A percentile compares a stretch with the other conserved stretches of the same genome.
phyloP scores from a whole-genome alignment of 2,888 invertebrate species.

The Entomobrya proxima region DNA sequence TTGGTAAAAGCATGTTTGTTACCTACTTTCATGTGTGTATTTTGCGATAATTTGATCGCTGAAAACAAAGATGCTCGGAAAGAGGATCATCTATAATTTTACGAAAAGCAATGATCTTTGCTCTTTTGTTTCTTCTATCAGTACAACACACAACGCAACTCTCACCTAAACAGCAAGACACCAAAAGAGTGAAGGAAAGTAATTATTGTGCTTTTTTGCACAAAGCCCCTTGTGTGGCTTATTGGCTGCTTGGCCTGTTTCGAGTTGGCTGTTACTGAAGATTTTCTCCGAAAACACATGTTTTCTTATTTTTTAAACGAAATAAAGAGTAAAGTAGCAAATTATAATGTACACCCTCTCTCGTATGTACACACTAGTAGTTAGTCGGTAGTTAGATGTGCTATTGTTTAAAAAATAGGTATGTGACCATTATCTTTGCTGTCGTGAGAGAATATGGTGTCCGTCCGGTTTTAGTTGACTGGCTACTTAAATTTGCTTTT shows the following conservation, averaged over 20 bases:
- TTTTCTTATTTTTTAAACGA: background rate
- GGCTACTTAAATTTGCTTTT: background rate
- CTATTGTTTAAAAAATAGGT: conserved; percentile 1
- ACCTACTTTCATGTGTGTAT: background rate
- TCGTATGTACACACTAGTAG: too few relatives aligned
- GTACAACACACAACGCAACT: too few relatives aligned
- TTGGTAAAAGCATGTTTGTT: too few relatives aligned
- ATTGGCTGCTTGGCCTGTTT: background rate
- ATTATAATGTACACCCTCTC: background rate
- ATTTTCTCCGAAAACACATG: background rate
- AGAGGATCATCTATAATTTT: background rate
- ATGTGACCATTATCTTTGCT: background rate
- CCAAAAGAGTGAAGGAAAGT: background rate
- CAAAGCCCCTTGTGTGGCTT: background rate
- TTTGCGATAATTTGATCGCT: background rate
- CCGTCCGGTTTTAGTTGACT: conserved; percentile 2
- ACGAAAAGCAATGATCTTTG: background rate
- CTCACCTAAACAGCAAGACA: background rate
- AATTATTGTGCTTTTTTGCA: background rate
- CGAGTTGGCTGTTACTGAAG: background rate
- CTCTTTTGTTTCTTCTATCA: too few relatives aligned
- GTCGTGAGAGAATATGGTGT: background rate
- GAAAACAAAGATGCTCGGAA: background rate
- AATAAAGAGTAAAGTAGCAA: background rate
- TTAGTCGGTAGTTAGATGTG: too few relatives aligned